Evolutionary conservation across 2,888 invertebrate species (phyloP).

Genomic region (Cybosia mesomella): DNA sequence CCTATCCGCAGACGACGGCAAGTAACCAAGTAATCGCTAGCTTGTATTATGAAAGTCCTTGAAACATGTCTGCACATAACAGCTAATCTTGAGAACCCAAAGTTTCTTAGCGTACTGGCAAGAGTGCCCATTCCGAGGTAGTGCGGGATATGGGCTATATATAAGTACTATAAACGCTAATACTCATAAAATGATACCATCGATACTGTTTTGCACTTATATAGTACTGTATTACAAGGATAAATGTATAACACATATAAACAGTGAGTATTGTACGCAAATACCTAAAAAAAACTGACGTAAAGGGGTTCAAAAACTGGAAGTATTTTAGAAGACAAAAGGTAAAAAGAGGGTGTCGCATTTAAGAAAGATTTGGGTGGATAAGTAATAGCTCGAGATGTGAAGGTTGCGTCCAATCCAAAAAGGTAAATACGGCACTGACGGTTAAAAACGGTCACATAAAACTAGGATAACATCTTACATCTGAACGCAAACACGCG

Average conservation of each 20-base stretch:
- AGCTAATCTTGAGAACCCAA: conserved; percentile 38
- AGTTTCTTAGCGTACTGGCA: conserved; percentile 12
- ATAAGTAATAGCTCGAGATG: too few species aligned
- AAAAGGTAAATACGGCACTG: too few species aligned
- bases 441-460: too few species aligned
- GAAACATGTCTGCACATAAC: conserved; percentile 45
- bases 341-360: too few species aligned
- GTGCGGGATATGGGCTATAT: conserved; percentile 30
- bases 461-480: too few species aligned
- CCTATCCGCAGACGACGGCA: conserved; percentile 32
- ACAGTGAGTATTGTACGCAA: not conserved
- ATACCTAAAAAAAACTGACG: not conserved
- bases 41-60: conserved; percentile 22
- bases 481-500: too few species aligned
- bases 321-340: too few species aligned
- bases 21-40: conserved; percentile 44
- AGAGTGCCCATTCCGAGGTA: conserved; percentile 10
- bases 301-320: not conserved
- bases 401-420: too few species aligned
- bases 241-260: not conserved
- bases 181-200: conserved; percentile 24
- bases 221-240: not conserved
- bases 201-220: conserved; percentile 21
- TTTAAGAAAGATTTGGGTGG: too few species aligned
- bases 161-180: conserved; percentile 35